A percentile compares a stretch with the other conserved stretches of the same genome.
Conservation (phyloP, 2,113 vertebrate species). For the Austrofundulus limnaeus region DNA sequence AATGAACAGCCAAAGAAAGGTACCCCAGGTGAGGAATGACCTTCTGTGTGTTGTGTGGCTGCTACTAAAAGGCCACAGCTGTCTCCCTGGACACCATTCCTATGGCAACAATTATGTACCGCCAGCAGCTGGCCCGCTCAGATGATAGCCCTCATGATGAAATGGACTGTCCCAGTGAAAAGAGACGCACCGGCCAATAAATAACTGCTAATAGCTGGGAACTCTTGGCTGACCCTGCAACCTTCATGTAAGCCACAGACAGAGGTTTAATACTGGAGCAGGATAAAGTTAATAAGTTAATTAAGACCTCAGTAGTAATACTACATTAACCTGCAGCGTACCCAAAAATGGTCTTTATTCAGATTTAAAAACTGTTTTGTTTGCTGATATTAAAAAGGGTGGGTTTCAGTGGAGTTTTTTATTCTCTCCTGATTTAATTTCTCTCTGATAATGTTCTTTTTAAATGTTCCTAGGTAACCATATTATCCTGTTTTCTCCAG, state of each 20-base stretch:
- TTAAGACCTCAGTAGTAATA: slow-evolving; percentile 28
- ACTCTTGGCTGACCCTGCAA: slow-evolving; percentile 59
- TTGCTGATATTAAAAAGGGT: slow-evolving; percentile 22
- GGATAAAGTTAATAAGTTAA: slow-evolving; percentile 14
- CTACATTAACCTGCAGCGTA: slow-evolving; percentile 17
- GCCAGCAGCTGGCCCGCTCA: slow-evolving; percentile 41
- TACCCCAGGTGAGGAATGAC: slow-evolving; percentile 74
- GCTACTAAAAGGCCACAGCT: slow-evolving; percentile 71
- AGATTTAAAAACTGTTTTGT: slow-evolving; percentile 7
- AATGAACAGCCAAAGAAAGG: slow-evolving; percentile 66
- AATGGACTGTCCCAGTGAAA: slow-evolving; percentile 41
- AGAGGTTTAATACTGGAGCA: slow-evolving; percentile 36
- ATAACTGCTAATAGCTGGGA: slow-evolving; percentile 56
- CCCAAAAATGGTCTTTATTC: slow-evolving; percentile 28
- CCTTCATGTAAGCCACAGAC: slow-evolving; percentile 37
- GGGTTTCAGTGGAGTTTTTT: slow-evolving; percentile 35
- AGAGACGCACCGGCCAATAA: slow-evolving; percentile 36
- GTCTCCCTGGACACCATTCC: slow-evolving; percentile 65
- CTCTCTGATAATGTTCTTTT: slow-evolving; percentile 51
- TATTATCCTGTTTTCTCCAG: slow-evolving; percentile 31
- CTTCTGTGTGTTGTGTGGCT: slow-evolving; percentile 68
- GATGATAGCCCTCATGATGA: slow-evolving; percentile 53
- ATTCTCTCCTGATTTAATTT: slow-evolving; percentile 51
- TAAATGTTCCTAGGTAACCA: slow-evolving; percentile 46
- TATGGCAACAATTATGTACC: slow-evolving; percentile 66